Base-by-base conservation (phyloP, 1,140 invertebrate species). In the Temnothorax nylanderi region DNA sequence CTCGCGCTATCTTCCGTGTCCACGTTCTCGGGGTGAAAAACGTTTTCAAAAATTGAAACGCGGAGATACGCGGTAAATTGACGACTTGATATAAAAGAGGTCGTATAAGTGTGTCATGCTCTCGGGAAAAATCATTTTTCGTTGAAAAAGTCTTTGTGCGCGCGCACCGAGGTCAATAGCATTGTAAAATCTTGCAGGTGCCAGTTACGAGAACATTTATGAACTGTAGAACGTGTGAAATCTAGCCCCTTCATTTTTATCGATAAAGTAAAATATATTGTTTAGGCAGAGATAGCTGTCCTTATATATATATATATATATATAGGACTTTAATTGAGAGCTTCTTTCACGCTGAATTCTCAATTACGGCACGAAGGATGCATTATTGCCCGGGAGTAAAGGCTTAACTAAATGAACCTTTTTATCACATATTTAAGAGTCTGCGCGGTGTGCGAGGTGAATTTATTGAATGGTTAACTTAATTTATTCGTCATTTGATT, bases 401-500 rank as follows among this genome's bases (percentile, higher is more conserved):
- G 41, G 41, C 16, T 72, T 11, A 8, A 41, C n/a, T 21, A 41
- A 58, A 74, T 72, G 26, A 72, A 47, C 18, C 13, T 74, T 84
- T 26, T 60, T 75, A 84, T 75, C 71, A 67, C 47, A 34, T 54
- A 69, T 69, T 69, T 80, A 37, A 26, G 77, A 13, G 47, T 26
- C 13, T 10, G 47, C 37, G 37, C 26, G 41, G 10, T 7, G 10
- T 6, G 10, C 44, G 10, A 18, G 10, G 26, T 44, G 41, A 37
- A 62, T 84, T 74, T 84, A 75, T 84, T 75, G 80, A 84, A 75
- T 60, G 44, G 54, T 75, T 84, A 75, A 71, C 75, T 74, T 62
- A 84, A 84, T 84, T 84, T 84, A 84, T 84, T 84, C 80, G 69
- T 60, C 56, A 60, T 82, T 84, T 84, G 80, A 84, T 60, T 74